Base-by-base conservation (phyloP, 2,113 vertebrate genomes). In the Crotalus helleri region DNA sequence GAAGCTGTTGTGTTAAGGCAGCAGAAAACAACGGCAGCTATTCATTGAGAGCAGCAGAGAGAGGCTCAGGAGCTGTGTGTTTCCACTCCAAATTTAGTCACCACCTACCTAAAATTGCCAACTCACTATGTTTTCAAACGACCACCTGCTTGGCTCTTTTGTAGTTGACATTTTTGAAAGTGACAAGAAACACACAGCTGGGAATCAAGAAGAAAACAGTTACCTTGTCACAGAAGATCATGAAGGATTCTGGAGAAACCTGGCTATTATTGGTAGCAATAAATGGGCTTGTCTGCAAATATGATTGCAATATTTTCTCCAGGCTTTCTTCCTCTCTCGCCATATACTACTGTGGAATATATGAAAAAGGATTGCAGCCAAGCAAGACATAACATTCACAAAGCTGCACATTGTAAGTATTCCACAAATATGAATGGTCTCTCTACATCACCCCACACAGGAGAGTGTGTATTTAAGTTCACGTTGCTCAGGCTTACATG, bases 81-180 rank as follows among this genome's bases (percentile, higher is more conserved):
- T 97, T 98, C 97, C 95, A 0, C 97, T 97, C 97, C 97, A 98
- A 98, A 98, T 98, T 98, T 98, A 98, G 97, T 96, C 97, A 97
- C 98, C 81, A 87, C 92, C 92, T 90, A 90, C 46, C 89, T 97
- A 98, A 98, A 98, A 98, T 97, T 96, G 97, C 97, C 97, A 97
- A 97, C 97, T 98, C 97, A 97, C 97, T 98, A 96, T 98, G 97
- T 98, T 98, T 98, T 98, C 98, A 98, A 98, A 98, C 23, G 97
- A 98, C 97, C 97, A 98, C 98, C 98, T 98, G 98, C 97, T 97
- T 98, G 87, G 97, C 94, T 91, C 94, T 96, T 96, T 98, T 97
- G 97, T 97, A 97, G 97, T 98, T 97, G 97, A 92, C 97, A 97
- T 97, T 95, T 96, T 95, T 93, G 95, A 93, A 94, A 95, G 95